Base-by-base conservation (phyloP, 2,797 vertebrate species). In the Leptodactylus fallax region DNA sequence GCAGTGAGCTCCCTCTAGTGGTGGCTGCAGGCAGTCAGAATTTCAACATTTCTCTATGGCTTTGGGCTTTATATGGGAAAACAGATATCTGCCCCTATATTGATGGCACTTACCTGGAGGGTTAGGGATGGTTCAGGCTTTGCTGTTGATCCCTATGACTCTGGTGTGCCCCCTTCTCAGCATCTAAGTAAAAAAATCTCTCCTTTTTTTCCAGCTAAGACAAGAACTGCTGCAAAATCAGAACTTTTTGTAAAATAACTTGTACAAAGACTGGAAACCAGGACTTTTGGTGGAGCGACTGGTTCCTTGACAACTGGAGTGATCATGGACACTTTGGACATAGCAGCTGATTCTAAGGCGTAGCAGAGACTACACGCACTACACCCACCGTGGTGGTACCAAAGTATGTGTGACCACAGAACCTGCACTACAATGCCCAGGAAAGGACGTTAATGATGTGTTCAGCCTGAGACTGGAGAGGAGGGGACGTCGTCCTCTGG, bases 251-350 rank as follows among this genome's bases (percentile, higher is more conserved):
- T 93, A 93, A 94, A 90, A 93, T 93, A 92, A 93, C 90, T 91
- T 91, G 88, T 91, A 90, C 89, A 93, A 90, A 93, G 94, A 93
- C 93, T 94, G 91, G 87, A 13, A 90, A 93, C 88, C 45, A 87
- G 93, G 91, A 92, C 90, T 87, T 90, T 92, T 93, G 93, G 65
- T 94, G 93, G 91, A 83, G 93, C 92, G 92, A 91, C 90, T 81
- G 93, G 93, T 94, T 94, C 92, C 5, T 90, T 84, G 90, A 93
- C 91, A 93, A 94, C 90, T 94, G 93, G 92, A 93, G 91, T 92
- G 92, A 92, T 92, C 93, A 92, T 90, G 93, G 94, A 95, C 93
- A 91, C 93, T 93, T 92, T 95, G 92, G 94, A 94, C 92, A 91
- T 92, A 93, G 94, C 89, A 91, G 93, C 93, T 94, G 90, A 90